A percentile compares a stretch with the other conserved stretches of the same genome.
Evolutionary conservation across 2,888 invertebrate species (phyloP).

Genomic region (Sinohyriopsis cumingii): DNA sequence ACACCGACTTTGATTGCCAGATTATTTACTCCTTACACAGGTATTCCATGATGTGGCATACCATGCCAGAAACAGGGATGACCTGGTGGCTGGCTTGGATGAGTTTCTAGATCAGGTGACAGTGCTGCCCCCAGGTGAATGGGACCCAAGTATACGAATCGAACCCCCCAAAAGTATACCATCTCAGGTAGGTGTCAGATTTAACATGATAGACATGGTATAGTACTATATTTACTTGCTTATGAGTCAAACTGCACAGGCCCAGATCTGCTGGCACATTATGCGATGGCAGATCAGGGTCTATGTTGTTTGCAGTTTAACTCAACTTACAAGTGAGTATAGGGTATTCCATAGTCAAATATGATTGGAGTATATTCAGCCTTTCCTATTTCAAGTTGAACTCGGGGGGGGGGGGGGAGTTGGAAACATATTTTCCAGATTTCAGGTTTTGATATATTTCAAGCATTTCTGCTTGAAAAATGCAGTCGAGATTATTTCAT

Average conservation of each 20-base stretch:
- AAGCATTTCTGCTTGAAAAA: no score
- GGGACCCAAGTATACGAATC: slow-evolving; percentile 90
- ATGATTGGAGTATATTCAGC: not conserved
- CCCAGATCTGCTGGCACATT: no score
- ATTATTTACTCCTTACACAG: slow-evolving; percentile 33
- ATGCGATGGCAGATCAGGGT: no score
- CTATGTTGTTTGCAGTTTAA: no score
- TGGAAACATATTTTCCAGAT: no score
- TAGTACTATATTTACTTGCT: no score
- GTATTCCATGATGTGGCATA: slow-evolving; percentile 71
- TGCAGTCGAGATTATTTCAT: no score
- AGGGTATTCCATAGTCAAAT: not conserved
- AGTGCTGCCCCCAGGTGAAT: slow-evolving; percentile 96
- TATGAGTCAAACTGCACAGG: no score
- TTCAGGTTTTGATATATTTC: no score
- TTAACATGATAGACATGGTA: not conserved
- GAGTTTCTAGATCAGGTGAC: slow-evolving; percentile 87
- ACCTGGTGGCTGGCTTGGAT: slow-evolving; percentile 91
- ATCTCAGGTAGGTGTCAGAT: slow-evolving; percentile 47
- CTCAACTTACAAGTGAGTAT: no score
- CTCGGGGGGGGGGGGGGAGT: no score
- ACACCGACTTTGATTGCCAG: not conserved
- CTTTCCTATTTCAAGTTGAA: no score
- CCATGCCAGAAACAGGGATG: slow-evolving; percentile 77
- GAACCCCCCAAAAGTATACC: slow-evolving; percentile 71